Base-by-base conservation (phyloP, 1,140 invertebrate species). In the Drosophila suzukii region DNA sequence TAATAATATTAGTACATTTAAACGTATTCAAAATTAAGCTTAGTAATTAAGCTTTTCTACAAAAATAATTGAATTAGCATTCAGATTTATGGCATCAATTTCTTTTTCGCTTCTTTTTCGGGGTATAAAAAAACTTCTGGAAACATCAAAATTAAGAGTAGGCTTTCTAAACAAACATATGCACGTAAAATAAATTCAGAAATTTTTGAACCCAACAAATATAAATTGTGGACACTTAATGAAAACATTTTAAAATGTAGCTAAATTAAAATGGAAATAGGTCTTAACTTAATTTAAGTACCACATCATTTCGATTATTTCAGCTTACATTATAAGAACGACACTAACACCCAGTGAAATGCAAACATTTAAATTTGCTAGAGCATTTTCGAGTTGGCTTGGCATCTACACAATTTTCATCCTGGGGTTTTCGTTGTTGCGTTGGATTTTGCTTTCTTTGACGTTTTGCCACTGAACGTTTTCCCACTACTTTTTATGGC, bases 401-500 rank as follows among this genome's bases (percentile, higher is more conserved):
- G 8, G 4, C 11, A 1, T 30, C 4, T 1, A 36, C 13, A 13
- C n/a, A 34, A 24, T 61, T 15, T 58, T 39, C 43, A 41, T 58
- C 46, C 49, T 55, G 50, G 53, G 15, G n/a, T 12, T 27, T 65
- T 43, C 39, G 44, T 70, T 70, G 73, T 70, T 60, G 77, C 53
- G 63, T 77, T 76, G 59, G 62, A 66, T 79, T 74, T 83, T 81
- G 83, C 84, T 88, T 88, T 89, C 79, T 83, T 88, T 83, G 57
- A 56, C 49, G 58, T 60, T 68, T 61, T 71, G 68, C 75, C 65
- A 71, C 67, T 36, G 50, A 57, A 50, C 67, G 43, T 71, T 70
- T 57, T 86, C 78, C 78, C 71, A 79, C 74, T 80, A 59, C 46
- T 80, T 83, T 89, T 88, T 88, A 88, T 86, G 83, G 84, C 70